Evolutionary conservation across 2,113 vertebrate genomes (phyloP).

Genomic region (Seriola aureovittata): DNA sequence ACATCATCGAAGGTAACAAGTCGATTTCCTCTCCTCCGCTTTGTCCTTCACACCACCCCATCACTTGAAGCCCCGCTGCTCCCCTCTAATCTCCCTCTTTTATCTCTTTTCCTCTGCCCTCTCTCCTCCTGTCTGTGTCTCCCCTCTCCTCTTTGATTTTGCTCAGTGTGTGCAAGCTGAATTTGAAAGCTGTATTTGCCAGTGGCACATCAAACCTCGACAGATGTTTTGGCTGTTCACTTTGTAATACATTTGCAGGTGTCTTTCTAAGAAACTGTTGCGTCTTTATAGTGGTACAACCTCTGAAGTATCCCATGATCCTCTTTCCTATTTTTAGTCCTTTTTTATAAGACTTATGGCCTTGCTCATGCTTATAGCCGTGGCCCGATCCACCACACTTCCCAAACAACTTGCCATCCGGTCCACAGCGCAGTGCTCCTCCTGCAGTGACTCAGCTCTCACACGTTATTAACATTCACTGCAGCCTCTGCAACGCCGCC

Average conservation of each 20-base stretch:
- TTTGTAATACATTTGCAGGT: slow-evolving; percentile 25
- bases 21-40: slow-evolving; percentile 48
- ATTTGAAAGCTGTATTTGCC: slow-evolving; percentile 17
- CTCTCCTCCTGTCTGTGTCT: slow-evolving; percentile 13
- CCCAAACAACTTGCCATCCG: slow-evolving; percentile 29
- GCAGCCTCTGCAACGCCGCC: slow-evolving; percentile 63
- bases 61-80: background rate
- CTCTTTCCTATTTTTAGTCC: background rate
- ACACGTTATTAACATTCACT: slow-evolving; percentile 78
- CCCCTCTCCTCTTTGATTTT: slow-evolving; percentile 35
- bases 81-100: slow-evolving; percentile 51
- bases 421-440: slow-evolving; percentile 72
- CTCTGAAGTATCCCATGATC: background rate
- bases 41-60: slow-evolving; percentile 70
- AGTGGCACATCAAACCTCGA: background rate
- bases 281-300: background rate
- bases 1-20: slow-evolving; percentile 96
- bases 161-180: slow-evolving; percentile 18
- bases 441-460: slow-evolving; percentile 79
- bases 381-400: background rate
- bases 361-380: background rate
- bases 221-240: slow-evolving; percentile 30
- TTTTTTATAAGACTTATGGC: background rate
- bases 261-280: slow-evolving; percentile 20
- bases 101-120: slow-evolving; percentile 26